Conservation (phyloP, 2,797 vertebrate species). For the Serranus cabrilla region DNA sequence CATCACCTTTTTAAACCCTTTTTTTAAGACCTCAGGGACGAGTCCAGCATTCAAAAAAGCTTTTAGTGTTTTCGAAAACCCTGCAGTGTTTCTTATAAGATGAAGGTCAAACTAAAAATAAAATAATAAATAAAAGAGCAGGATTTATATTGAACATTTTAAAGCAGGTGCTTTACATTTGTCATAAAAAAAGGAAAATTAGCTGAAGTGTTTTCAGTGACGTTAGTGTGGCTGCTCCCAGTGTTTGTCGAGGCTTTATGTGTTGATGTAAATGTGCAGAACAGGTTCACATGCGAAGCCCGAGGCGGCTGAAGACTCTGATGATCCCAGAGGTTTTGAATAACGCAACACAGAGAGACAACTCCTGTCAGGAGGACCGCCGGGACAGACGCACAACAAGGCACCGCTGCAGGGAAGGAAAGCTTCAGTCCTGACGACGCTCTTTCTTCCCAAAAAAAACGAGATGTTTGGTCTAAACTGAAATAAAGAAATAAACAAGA, state of each 20-base stretch:
- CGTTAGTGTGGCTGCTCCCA: neutral
- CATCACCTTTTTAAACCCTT: no score
- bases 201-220: no score
- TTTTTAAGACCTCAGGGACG: no score
- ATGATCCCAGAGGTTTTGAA: constrained; percentile 51
- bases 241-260: neutral
- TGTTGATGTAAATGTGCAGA: constrained; percentile 25
- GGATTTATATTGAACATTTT: no score
- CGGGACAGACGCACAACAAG: constrained; percentile 33
- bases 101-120: no score
- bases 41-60: no score
- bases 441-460: neutral
- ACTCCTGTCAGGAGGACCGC: constrained; percentile 45
- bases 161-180: neutral
- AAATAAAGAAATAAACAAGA: constrained; percentile 12
- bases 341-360: constrained; percentile 36
- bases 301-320: constrained; percentile 23
- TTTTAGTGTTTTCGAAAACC: no score
- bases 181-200: no score
- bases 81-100: no score
- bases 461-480: neutral
- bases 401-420: constrained; percentile 37
- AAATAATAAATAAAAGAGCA: no score
- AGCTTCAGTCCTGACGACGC: neutral
- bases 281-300: constrained; percentile 30